Evolutionary conservation across 64 coral and sea anemone species (phyloP).

Genomic region (Trachythela sp.): DNA sequence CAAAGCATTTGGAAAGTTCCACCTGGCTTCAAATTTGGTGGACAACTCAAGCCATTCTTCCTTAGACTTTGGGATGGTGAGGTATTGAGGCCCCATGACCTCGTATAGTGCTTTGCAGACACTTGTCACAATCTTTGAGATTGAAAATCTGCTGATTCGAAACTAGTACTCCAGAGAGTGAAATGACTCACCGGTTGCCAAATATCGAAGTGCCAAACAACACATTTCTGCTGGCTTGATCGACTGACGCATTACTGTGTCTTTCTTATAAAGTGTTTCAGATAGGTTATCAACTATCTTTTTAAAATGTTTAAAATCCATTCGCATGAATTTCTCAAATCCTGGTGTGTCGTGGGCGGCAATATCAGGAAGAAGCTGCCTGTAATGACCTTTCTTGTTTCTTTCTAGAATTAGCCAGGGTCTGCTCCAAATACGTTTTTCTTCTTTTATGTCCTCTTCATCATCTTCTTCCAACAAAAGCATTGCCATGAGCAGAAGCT

Average conservation of each 20-base stretch:
- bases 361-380: too few relatives aligned
- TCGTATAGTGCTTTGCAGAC: too few relatives aligned
- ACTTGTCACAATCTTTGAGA: too few relatives aligned
- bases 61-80: background rate
- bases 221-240: slow-evolving; percentile 36
- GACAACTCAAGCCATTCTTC: background rate
- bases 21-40: background rate
- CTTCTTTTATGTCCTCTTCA: too few relatives aligned
- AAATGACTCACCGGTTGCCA: slow-evolving; percentile 46
- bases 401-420: too few relatives aligned
- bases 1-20: slow-evolving; percentile 39
- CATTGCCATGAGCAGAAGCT: background rate
- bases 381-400: too few relatives aligned
- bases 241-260: slow-evolving; percentile 25
- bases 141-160: too few relatives aligned
- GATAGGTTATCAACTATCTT: background rate
- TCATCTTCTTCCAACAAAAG: background rate
- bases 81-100: too few relatives aligned
- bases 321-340: too few relatives aligned
- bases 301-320: too few relatives aligned
- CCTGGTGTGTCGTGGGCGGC: too few relatives aligned
- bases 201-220: slow-evolving; percentile 29
- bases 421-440: too few relatives aligned
- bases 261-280: background rate
- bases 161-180: slow-evolving; percentile 24